Conservation (phyloP, 2,888 invertebrate genomes). For the Pocota personata region DNA sequence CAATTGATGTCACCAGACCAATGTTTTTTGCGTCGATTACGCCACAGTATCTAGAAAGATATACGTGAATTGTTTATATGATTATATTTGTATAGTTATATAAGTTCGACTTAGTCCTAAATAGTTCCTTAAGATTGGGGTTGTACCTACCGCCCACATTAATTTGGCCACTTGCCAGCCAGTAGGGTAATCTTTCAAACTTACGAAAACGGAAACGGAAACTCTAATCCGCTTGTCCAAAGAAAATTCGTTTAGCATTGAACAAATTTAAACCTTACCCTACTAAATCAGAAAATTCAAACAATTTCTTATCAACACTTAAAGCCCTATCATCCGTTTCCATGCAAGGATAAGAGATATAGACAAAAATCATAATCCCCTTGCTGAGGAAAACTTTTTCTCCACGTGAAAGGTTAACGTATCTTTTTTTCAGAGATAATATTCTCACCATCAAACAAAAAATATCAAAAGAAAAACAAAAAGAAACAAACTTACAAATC, state of each 20-base stretch:
- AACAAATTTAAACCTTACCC: background rate
- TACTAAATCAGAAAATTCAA: conserved; percentile 3
- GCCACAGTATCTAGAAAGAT: conserved; percentile 87
- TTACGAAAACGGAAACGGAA: background rate
- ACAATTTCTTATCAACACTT: background rate
- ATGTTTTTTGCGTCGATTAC: conserved; percentile 90
- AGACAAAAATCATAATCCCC: background rate
- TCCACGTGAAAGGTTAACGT: conserved; percentile 3
- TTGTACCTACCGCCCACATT: too few relatives aligned
- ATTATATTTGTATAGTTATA: too few relatives aligned
- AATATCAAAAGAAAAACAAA: background rate
- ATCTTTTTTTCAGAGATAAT: background rate
- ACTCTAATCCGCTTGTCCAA: background rate
- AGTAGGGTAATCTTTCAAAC: background rate
- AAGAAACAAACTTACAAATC: conserved; percentile 85
- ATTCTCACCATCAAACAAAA: background rate
- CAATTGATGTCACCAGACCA: conserved; percentile 93
- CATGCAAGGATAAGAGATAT: background rate
- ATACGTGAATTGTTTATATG: too few relatives aligned
- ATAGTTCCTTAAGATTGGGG: too few relatives aligned
- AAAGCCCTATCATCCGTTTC: background rate
- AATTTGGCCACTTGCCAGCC: background rate
- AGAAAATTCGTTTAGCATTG: background rate
- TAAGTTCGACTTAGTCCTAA: too few relatives aligned
- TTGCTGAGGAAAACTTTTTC: background rate